Base-by-base conservation (phyloP, 2,888 invertebrate species). In the Heliconius hortense region DNA sequence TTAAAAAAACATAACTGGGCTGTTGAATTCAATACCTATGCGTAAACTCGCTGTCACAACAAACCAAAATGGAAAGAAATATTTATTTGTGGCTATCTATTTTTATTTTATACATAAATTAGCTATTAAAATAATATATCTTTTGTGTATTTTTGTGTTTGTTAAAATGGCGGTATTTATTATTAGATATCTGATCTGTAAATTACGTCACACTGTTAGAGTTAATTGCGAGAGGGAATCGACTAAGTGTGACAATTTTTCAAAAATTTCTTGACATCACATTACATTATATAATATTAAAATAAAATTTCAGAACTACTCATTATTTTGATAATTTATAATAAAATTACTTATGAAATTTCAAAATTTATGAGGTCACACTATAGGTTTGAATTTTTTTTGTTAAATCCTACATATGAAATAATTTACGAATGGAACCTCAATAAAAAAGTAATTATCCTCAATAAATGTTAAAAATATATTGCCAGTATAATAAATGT, bases 401-500 rank as follows among this genome's bases (percentile, higher is more conserved):
- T 31, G 4, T 8, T 39, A 11, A 39, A 11, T 39, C 39, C 3
- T 11, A 11, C 39, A 53, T 53, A 15, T 53, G 7, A 56, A 21
- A 8, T 56, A n/a, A 56, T 56, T 56, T 56, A 56, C 53, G 53
- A n/a, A 56, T n/a, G n/a, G 53, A n/a, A 2, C 53, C n/a, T 8
- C 2, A 53, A 2, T 53, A 21, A 53, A 53, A 15, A 4, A 15
- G 2, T 43, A 15, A 43, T 43, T 43, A 15, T 15, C 43, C 43
- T 48, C 2, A 8, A 56, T 56, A 56, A 56, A 56, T 84, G 83
- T 85, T 85, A 82, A 84, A 86, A 85, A 84, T 86, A 85, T 85
- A 84, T 85, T 82, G 70, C 43, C 64, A 56, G 59, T 28, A 56
- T 59, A 74, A n/a, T n/a, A 56, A 56, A 56, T 83, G 85, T 89